phyloP scores from a whole-genome alignment of 2,113 vertebrate species.

The Paratilapia polleni region DNA sequence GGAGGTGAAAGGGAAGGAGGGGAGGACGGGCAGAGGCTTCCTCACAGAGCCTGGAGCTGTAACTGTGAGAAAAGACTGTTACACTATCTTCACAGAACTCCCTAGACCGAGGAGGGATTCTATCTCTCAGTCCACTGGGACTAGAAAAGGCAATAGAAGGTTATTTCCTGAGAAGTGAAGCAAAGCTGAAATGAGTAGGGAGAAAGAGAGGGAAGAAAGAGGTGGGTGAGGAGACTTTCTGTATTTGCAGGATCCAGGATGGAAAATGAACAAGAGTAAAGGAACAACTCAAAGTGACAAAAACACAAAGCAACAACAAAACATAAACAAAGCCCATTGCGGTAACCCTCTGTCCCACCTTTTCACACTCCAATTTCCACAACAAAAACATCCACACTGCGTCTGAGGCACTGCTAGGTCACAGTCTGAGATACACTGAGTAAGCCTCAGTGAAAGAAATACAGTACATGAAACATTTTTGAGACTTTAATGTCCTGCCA shows the following conservation, averaged over 20 bases:
- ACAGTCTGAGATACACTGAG: slow-evolving; percentile 23
- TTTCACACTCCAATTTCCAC: slow-evolving; percentile 60
- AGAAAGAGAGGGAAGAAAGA: slow-evolving; percentile 35
- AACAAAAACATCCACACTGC: slow-evolving; percentile 57
- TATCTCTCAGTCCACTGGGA: slow-evolving; percentile 75
- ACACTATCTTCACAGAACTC: slow-evolving; percentile 71
- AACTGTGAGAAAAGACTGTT: slow-evolving; percentile 68
- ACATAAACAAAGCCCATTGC: slow-evolving; percentile 54
- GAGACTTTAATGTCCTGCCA: slow-evolving; percentile 36
- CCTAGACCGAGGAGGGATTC: slow-evolving; percentile 70
- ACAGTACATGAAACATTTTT: slow-evolving; percentile 27
- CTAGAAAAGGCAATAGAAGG: slow-evolving; percentile 64
- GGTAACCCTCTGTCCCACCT: slow-evolving; percentile 48
- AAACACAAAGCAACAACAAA: slow-evolving; percentile 56
- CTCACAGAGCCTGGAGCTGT: slow-evolving; percentile 66
- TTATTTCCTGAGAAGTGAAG: slow-evolving; percentile 72
- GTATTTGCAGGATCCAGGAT: slow-evolving; percentile 27
- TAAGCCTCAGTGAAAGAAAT: slow-evolving; percentile 23
- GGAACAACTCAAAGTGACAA: slow-evolving; percentile 50
- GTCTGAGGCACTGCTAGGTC: slow-evolving; percentile 40
- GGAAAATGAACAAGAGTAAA: slow-evolving; percentile 27
- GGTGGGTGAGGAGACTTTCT: slow-evolving; percentile 31
- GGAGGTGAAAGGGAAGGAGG: background rate
- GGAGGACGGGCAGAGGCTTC: slow-evolving; percentile 59
- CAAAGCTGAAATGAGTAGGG: slow-evolving; percentile 31